phyloP scores from a whole-genome alignment of 2,113 vertebrate species.

The Podilymbus podiceps region DNA sequence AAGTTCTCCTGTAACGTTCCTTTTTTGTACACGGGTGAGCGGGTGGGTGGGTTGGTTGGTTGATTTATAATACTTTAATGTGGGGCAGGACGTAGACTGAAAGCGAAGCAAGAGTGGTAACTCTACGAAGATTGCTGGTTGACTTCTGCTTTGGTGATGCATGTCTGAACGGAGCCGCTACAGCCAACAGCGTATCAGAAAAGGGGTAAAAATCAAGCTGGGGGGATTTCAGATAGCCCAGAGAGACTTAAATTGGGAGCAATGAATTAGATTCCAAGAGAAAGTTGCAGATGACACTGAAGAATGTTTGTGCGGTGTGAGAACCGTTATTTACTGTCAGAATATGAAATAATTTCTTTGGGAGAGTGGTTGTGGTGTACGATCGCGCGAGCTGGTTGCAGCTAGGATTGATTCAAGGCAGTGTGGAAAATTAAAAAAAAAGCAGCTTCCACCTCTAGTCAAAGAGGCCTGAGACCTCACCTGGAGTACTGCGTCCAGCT shows the following conservation, averaged over 20 bases:
- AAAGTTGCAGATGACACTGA: not conserved
- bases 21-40: too few species aligned
- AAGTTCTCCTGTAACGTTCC: not conserved
- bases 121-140: not conserved
- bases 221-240: not conserved
- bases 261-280: not conserved
- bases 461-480: too few species aligned
- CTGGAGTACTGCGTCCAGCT: too few species aligned
- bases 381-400: rapidly evolving
- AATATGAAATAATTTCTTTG: not conserved
- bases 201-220: not conserved
- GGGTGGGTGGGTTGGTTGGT: not conserved
- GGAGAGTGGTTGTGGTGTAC: not conserved
- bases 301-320: not conserved
- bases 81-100: not conserved
- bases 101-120: not conserved
- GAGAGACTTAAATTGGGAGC: not conserved
- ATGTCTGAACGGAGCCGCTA: not conserved
- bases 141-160: not conserved
- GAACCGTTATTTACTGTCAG: not conserved
- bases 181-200: not conserved
- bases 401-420: not conserved
- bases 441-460: not conserved
- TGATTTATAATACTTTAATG: not conserved
- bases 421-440: not conserved